Evolutionary conservation across 2,888 invertebrate species (phyloP).

Genomic region (Eristalis tenax): DNA sequence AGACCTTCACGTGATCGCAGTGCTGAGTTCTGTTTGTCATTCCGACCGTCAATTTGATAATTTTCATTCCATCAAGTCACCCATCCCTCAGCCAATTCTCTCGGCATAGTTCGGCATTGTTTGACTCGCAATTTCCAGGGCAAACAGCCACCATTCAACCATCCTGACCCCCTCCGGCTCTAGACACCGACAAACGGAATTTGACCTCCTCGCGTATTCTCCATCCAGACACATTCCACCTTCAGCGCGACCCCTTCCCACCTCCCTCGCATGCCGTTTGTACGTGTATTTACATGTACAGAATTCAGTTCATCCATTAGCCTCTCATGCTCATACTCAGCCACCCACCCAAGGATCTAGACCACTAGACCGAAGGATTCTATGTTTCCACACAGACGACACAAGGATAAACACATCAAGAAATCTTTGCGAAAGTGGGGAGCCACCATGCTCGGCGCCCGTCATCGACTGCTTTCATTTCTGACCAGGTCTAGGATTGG

Average conservation of each 20-base stretch:
- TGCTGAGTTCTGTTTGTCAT: too few species aligned
- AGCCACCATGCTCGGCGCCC: too few species aligned
- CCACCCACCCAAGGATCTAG: conserved; percentile 26
- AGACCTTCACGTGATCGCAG: too few species aligned
- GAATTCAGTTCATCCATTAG: conserved; percentile 54
- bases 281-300: conserved; percentile 8
- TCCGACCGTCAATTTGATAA: too few species aligned
- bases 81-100: too few species aligned
- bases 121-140: neutral
- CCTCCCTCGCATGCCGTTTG: neutral
- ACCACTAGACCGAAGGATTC: conserved; percentile 52
- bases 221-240: neutral
- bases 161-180: neutral
- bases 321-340: neutral
- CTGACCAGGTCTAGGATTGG: conserved; percentile 31
- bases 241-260: neutral
- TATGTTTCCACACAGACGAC: conserved; percentile 32
- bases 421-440: neutral
- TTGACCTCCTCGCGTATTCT: neutral
- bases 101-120: neutral
- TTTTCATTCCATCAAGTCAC: too few species aligned
- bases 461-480: conserved; percentile 33
- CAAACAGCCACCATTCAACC: neutral
- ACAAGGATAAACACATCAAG: conserved; percentile 56
- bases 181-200: neutral